phyloP scores from a whole-genome alignment of 2,113 vertebrate genomes.

The Morone chrysops region DNA sequence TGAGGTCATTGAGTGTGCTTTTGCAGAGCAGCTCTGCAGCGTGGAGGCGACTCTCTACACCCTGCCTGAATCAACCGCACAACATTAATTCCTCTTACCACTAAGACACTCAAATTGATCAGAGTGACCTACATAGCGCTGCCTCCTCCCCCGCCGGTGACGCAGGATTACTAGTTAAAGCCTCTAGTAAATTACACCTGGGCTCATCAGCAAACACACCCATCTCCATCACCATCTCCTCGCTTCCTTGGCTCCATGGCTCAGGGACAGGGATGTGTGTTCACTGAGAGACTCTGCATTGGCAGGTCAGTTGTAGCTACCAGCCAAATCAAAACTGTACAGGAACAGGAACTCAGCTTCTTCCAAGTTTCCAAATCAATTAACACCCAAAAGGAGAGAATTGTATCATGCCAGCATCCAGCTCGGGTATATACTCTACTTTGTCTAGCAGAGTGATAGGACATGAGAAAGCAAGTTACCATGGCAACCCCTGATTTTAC shows the following conservation, averaged over 20 bases:
- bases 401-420: conserved; percentile 50
- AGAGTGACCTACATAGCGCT: conserved; percentile 63
- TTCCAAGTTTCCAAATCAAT: conserved; percentile 25
- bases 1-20: conserved; percentile 20
- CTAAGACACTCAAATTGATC: conserved; percentile 66
- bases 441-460: conserved; percentile 11
- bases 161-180: conserved; percentile 55
- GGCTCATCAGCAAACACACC: conserved; percentile 41
- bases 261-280: neutral
- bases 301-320: neutral
- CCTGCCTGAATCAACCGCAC: conserved; percentile 34
- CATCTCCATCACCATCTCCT: conserved; percentile 16
- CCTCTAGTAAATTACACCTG: conserved; percentile 58
- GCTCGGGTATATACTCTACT: conserved; percentile 35
- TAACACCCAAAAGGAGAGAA: conserved; percentile 10
- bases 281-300: neutral
- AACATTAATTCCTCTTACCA: conserved; percentile 65
- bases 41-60: neutral
- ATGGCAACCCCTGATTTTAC: conserved; percentile 79
- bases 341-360: conserved; percentile 4
- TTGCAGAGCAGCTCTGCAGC: conserved; percentile 4
- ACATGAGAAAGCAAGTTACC: neutral
- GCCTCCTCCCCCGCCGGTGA: conserved; percentile 24
- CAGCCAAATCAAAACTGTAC: neutral
- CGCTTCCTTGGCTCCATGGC: conserved; percentile 7